These are phyloP conservation scores for Belonocnema kinseyi DNA, from an alignment of 1,140 invertebrate species.

Conservation along the genomic window DNA sequence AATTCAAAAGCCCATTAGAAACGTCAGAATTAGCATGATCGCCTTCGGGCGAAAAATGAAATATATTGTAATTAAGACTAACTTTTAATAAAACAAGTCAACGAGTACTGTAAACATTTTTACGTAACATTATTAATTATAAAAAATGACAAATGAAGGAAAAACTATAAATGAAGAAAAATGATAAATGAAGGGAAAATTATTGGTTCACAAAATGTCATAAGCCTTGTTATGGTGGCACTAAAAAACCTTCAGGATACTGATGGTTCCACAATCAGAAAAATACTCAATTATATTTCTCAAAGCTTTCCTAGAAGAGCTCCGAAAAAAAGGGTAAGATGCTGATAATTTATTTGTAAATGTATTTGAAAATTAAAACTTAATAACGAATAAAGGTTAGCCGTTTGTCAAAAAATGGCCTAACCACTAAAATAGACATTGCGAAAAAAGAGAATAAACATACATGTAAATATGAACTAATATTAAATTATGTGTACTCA, in stretches of 20 bases:
- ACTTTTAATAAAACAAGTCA: too few species aligned
- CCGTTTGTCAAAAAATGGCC: too few species aligned
- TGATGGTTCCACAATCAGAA: constrained; percentile 48
- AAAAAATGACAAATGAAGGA: background rate
- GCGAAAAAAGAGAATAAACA: too few species aligned
- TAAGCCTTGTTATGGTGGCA: constrained; percentile 49
- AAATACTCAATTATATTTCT: constrained; percentile 53
- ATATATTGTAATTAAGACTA: too few species aligned
- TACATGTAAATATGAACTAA: too few species aligned
- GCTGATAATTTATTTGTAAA: background rate
- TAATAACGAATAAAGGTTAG: background rate
- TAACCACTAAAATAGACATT: too few species aligned
- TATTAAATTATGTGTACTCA: too few species aligned
- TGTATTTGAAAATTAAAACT: background rate
- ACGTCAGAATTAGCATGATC: too few species aligned
- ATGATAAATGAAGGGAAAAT: background rate
- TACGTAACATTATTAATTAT: too few species aligned
- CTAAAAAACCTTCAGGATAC: constrained; percentile 48
- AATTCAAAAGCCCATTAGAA: too few species aligned
- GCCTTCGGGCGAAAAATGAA: too few species aligned
- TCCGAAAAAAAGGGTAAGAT: constrained; percentile 46
- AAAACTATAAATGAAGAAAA: background rate
- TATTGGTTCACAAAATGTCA: background rate
- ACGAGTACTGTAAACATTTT: too few species aligned
- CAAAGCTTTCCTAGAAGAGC: constrained; percentile 31